Percentiles rank a stretch among this genome's conserved stretches.
phyloP scores from a whole-genome alignment of 2,113 vertebrate species.

The Ginglymostoma cirratum region DNA sequence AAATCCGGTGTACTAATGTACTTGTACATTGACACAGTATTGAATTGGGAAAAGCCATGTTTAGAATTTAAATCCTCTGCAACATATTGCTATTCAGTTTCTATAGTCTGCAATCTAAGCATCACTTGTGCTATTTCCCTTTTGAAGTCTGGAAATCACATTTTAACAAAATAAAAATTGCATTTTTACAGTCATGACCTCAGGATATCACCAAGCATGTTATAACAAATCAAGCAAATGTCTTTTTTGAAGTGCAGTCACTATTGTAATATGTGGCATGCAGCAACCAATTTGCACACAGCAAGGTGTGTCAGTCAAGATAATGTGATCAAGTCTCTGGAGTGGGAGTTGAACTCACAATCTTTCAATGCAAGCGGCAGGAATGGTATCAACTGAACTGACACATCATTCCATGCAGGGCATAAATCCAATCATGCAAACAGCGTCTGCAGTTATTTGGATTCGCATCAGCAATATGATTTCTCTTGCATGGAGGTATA shows the following conservation, averaged over 20 bases:
- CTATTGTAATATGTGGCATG: not conserved
- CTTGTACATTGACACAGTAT: not conserved
- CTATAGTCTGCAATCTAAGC: not conserved
- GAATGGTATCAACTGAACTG: not conserved
- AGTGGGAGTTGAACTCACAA: not conserved
- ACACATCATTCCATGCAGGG: not conserved
- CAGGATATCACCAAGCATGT: no score
- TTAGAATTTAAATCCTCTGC: not conserved
- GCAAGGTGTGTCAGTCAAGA: not conserved
- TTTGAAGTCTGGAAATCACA: not conserved
- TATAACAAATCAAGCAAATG: not conserved
- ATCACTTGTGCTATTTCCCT: not conserved
- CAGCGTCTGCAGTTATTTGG: not conserved
- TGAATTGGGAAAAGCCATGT: not conserved
- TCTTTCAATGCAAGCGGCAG: not conserved
- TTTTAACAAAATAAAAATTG: not conserved
- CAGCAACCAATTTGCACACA: not conserved
- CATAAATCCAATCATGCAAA: not conserved
- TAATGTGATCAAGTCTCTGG: no score
- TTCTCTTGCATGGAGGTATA: not conserved
- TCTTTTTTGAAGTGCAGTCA: not conserved
- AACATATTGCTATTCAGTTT: not conserved
- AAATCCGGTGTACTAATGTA: not conserved
- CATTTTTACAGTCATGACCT: not conserved
- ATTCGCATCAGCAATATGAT: not conserved